These are phyloP conservation scores for Sinhomidia bicolor DNA, from an alignment of 2,888 invertebrate genomes.

Conservation along the genomic window DNA sequence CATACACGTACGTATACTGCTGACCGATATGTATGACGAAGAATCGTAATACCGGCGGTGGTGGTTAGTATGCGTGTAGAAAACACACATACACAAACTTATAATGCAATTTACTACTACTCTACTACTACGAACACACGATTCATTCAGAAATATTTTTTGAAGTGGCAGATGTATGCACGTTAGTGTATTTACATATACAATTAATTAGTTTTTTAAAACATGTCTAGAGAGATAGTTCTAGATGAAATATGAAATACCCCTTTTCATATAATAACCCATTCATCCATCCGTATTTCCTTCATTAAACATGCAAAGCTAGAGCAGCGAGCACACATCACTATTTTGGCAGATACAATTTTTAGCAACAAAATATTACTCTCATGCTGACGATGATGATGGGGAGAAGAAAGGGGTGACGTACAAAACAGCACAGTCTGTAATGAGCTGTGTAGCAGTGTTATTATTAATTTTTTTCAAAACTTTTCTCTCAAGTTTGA, in stretches of 20 bases:
- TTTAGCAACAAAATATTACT: constrained; percentile 1
- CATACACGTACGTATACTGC: not conserved
- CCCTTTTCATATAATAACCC: not conserved
- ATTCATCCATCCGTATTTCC: constrained; percentile 72
- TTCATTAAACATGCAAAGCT: constrained; percentile 68
- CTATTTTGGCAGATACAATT: constrained; percentile 22
- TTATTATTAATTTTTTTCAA: not conserved
- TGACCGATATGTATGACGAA: constrained; percentile 26
- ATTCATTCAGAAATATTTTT: constrained; percentile 61
- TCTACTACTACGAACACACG: not conserved
- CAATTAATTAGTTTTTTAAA: not conserved
- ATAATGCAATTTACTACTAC: too few relatives aligned
- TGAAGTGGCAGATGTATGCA: constrained; percentile 8
- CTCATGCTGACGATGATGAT: not conserved
- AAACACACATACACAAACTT: too few relatives aligned
- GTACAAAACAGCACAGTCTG: not conserved
- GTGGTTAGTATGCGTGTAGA: too few relatives aligned
- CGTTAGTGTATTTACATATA: not conserved
- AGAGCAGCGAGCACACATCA: not conserved
- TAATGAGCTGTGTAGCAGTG: not conserved
- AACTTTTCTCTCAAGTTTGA: not conserved
- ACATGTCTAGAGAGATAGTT: too few relatives aligned
- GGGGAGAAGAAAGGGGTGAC: not conserved
- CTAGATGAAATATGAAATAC: not conserved
- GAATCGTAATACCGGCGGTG: not conserved